Percentiles rank a stretch among this genome's conserved stretches.
Evolutionary conservation across 2,113 vertebrate species (phyloP).

Genomic region (Apistogramma diplotaenia): DNA sequence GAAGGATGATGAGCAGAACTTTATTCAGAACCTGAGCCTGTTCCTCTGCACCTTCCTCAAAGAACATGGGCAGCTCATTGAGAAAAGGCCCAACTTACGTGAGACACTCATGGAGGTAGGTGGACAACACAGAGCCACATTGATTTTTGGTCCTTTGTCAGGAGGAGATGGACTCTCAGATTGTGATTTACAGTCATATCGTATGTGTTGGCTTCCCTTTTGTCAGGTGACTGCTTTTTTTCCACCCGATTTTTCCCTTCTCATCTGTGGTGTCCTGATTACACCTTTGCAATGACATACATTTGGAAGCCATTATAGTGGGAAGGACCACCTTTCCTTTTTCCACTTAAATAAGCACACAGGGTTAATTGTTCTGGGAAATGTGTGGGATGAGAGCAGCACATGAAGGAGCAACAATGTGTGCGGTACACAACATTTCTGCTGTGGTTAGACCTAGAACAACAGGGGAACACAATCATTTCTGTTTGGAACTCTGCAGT

Average conservation of each 20-base stretch:
- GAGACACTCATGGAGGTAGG: constrained; percentile 97
- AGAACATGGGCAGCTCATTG: constrained; percentile 95
- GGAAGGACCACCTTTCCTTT: neutral
- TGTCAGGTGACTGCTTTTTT: neutral
- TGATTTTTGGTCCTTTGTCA: too few species aligned
- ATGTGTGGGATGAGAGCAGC: neutral
- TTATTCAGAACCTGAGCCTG: constrained; percentile 98
- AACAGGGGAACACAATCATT: too few species aligned
- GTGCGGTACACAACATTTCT: neutral
- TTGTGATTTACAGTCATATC: neutral
- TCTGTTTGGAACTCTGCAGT: neutral
- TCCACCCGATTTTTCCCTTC: too few species aligned
- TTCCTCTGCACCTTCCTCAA: constrained; percentile 99
- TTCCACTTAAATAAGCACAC: neutral
- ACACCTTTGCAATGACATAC: neutral
- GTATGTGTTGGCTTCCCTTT: neutral
- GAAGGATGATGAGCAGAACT: constrained; percentile 99
- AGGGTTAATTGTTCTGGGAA: neutral
- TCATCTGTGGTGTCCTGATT: neutral
- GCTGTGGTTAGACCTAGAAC: too few species aligned
- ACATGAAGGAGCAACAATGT: neutral
- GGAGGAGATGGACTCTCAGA: neutral
- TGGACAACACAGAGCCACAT: neutral
- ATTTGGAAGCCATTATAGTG: neutral
- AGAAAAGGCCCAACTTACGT: constrained; percentile 93